Evolutionary conservation across 2,797 vertebrate species (phyloP), one percentile per base, ranked within the genome.

Genomic region (Tolypeutes matacus): DNA sequence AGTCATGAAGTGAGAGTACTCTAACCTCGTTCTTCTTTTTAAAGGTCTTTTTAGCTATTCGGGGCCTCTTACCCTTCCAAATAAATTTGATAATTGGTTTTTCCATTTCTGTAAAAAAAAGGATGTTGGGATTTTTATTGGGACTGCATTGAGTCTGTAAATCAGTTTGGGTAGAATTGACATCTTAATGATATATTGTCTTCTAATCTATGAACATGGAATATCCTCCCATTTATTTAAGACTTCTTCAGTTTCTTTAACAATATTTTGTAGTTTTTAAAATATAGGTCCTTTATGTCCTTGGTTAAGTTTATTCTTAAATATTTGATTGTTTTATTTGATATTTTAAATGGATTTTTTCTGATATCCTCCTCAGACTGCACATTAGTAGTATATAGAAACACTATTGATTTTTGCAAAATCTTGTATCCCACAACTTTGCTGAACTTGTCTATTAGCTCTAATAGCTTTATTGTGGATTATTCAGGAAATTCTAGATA

Each of bases 391-490:
- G 6, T 88, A 1, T 60, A 25, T 80, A 27, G 73, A 91, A 76
- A 88, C 2, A 8, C 46, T 77, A 64, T 69, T 88, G 34, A 42
- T 3, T 42, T 92, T 89, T 92, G 29, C 53, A 18, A 77, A 58
- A 60, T 80, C 29, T 81, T 92, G 20, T 60, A 72, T 92, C 11
- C 69, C 56, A 11, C 3, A 82, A 67, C 15, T 81, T 67, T 91
- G 14, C n/a, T 91, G 17, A 96, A n/a, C 25, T 95, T 23, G 27
- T 75, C 81, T 93, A 67, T 86, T 80, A 82, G 12, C 91, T 95
- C 67, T 72, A 84, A 60, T 0, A 89, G 12, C 58, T 62, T 94
- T 53, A 78, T 53, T 64, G 21, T 76, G n/a, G 13, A 67, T 67
- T 92, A n/a, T 5, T 60, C 83, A 77, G 7, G 18, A 76, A 34